phyloP scores from a whole-genome alignment of 2,113 vertebrate genomes.

The Xyliphius kryptos region DNA sequence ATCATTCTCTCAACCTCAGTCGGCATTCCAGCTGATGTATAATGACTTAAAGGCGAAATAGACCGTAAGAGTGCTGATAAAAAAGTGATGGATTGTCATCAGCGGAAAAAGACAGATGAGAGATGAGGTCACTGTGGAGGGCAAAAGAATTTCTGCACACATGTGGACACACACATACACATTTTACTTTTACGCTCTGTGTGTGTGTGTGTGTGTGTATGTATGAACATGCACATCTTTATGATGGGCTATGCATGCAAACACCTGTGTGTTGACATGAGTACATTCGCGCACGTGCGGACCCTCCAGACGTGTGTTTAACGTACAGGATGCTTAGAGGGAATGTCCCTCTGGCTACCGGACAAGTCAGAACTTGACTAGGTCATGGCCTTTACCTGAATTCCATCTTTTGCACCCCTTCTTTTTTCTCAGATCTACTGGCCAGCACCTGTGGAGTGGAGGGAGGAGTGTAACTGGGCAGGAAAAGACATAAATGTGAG shows the following conservation, averaged over 20 bases:
- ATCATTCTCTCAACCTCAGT: conserved; percentile 15
- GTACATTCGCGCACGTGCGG: conserved; percentile 20
- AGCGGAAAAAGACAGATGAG: conserved; percentile 18
- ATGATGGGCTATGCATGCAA: background rate
- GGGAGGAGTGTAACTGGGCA: conserved; percentile 97
- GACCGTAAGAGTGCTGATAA: conserved; percentile 13
- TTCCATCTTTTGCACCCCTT: conserved; percentile 22
- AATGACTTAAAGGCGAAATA: conserved; percentile 21
- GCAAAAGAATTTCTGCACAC: conserved; percentile 30
- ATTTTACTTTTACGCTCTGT: background rate
- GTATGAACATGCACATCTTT: background rate
- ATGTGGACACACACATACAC: conserved; percentile 9
- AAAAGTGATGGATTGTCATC: conserved; percentile 34
- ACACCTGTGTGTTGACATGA: background rate
- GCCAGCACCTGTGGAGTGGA: conserved; percentile 92
- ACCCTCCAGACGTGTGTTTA: conserved; percentile 17
- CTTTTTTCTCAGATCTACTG: conserved; percentile 79
- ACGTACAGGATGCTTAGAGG: conserved; percentile 19
- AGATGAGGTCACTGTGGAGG: conserved; percentile 22
- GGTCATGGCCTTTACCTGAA: conserved; percentile 27
- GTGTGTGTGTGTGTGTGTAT: too few species aligned
- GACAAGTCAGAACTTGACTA: conserved; percentile 36
- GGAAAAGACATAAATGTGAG: conserved; percentile 96
- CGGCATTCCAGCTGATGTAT: conserved; percentile 14
- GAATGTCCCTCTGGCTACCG: conserved; percentile 41